Evolutionary conservation across 2,797 vertebrate species (phyloP).

Genomic region (Malacoraja senta): DNA sequence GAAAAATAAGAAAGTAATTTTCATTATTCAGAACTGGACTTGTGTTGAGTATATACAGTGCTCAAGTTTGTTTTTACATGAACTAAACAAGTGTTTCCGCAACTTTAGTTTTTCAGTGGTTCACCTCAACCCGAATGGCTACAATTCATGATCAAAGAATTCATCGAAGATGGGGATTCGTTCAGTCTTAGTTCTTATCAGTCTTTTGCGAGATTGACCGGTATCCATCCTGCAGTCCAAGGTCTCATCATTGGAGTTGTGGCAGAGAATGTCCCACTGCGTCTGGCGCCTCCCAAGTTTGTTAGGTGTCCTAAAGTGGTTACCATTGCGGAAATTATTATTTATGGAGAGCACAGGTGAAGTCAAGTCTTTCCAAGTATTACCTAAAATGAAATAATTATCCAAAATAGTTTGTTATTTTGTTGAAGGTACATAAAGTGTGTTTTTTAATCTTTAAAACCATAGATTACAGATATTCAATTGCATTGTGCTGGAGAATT

Average conservation of each 20-base stretch:
- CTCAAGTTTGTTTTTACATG: not conserved
- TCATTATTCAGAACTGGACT: not conserved
- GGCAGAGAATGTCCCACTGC: slow-evolving; percentile 58
- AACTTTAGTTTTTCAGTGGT: not conserved
- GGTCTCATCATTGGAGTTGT: slow-evolving; percentile 58
- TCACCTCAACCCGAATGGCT: slow-evolving; percentile 31
- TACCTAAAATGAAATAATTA: slow-evolving; percentile 46
- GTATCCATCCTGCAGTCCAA: slow-evolving; percentile 47
- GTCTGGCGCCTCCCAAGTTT: slow-evolving; percentile 52
- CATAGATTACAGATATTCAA: too few species aligned
- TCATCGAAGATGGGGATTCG: slow-evolving; percentile 57
- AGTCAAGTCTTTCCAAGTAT: not conserved
- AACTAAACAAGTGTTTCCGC: not conserved
- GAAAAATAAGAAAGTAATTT: not conserved
- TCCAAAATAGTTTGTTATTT: not conserved
- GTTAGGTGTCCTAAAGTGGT: not conserved
- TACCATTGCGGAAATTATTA: not conserved
- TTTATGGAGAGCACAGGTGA: slow-evolving; percentile 6
- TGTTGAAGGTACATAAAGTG: not conserved
- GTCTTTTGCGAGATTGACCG: slow-evolving; percentile 40
- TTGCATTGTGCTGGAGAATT: not conserved
- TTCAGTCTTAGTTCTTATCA: slow-evolving; percentile 64
- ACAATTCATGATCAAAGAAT: slow-evolving; percentile 57
- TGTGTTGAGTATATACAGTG: not conserved
- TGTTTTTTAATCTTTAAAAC: not conserved